These are phyloP conservation scores for Pteruthius melanotis DNA, from an alignment of 2,113 vertebrate species.

Conservation along the genomic window DNA sequence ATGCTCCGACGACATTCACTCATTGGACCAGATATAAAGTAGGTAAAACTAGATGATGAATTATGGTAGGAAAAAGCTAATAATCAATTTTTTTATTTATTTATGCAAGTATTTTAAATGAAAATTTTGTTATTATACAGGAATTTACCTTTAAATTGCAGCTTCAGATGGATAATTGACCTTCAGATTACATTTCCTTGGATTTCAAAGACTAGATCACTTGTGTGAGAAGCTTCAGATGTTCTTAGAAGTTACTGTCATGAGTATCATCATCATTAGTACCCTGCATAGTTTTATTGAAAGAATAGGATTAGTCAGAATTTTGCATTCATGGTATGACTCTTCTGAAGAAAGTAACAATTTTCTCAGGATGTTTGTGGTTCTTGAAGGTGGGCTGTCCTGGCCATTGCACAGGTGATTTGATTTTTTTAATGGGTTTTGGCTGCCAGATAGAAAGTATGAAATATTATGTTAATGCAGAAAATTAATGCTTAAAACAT, in stretches of 20 bases:
- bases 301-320: not conserved
- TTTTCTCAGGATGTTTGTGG: not conserved
- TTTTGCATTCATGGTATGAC: not conserved
- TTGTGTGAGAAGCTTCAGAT: not conserved
- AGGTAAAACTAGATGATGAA: constrained; percentile 30
- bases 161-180: not conserved
- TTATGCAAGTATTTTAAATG: not conserved
- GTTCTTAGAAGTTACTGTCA: not conserved
- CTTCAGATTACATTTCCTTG: not conserved
- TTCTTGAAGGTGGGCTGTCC: not conserved
- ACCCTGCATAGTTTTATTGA: not conserved
- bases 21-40: constrained; percentile 91
- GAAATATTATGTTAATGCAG: not conserved
- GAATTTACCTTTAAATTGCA: not conserved
- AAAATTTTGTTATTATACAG: not conserved
- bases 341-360: not conserved
- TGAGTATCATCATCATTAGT: not conserved
- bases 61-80: not conserved
- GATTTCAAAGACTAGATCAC: not conserved
- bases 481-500: not conserved
- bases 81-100: not conserved
- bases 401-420: not conserved
- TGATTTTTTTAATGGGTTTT: not conserved
- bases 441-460: not conserved
- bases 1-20: constrained; percentile 94